Evolutionary conservation across 92 coral and sea anemone species (phyloP).

Genomic region (Siderastrea radians): DNA sequence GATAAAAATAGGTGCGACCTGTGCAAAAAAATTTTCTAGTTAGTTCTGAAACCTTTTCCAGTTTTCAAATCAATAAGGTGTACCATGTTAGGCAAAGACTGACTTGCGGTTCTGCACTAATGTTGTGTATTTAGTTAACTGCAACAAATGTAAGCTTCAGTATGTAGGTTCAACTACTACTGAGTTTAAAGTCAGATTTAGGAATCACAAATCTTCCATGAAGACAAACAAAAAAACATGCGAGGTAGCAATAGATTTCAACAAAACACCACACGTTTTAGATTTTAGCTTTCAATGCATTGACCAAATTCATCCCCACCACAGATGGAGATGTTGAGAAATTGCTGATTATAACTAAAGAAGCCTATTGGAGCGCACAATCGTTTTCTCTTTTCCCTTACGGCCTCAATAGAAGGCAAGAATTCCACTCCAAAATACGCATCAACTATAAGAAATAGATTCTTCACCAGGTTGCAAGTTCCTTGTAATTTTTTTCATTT

Average conservation of each 20-base stretch:
- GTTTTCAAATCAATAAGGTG: background rate
- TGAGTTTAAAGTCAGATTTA: slow-evolving; percentile 11
- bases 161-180: slow-evolving; percentile 38
- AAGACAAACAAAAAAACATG: too few relatives aligned
- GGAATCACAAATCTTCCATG: background rate
- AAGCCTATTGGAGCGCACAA: background rate
- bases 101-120: slow-evolving; percentile 16
- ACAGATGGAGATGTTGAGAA: too few relatives aligned
- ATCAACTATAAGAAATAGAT: background rate
- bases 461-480: too few relatives aligned
- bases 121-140: slow-evolving; percentile 28
- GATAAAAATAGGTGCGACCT: too few relatives aligned
- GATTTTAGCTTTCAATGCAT: background rate
- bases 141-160: slow-evolving; percentile 3
- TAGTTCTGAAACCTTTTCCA: background rate
- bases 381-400: background rate
- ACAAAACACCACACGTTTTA: background rate
- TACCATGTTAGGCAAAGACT: background rate
- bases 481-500: too few relatives aligned
- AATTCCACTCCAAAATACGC: background rate
- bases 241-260: too few relatives aligned
- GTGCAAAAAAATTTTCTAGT: background rate
- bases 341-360: background rate
- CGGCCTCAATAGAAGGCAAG: background rate
- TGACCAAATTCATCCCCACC: background rate